Evolutionary conservation across 2,113 vertebrate genomes (phyloP).

Genomic region (Mastomys coucha): DNA sequence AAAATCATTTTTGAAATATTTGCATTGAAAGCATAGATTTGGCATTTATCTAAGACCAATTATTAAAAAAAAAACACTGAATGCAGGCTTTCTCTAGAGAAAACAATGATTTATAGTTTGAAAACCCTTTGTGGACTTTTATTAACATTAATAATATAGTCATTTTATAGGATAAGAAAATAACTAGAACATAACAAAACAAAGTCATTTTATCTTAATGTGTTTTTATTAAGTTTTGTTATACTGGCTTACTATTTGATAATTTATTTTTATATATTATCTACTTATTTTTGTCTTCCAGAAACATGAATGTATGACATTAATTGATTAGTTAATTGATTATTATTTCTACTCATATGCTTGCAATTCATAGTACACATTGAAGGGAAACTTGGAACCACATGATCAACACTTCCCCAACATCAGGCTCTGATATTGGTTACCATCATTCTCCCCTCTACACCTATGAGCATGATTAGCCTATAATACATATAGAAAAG

Average conservation of each 20-base stretch:
- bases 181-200: not conserved
- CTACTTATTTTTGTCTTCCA: not conserved
- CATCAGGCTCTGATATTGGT: too few relatives aligned
- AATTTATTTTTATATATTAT: not conserved
- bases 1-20: not conserved
- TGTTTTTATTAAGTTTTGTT: not conserved
- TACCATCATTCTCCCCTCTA: too few relatives aligned
- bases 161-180: not conserved
- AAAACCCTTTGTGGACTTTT: not conserved
- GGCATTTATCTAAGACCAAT: not conserved
- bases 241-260: not conserved
- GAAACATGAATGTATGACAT: not conserved
- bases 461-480: not conserved
- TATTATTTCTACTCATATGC: not conserved
- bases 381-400: not conserved
- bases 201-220: not conserved
- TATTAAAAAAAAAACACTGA: not conserved
- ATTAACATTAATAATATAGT: not conserved
- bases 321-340: not conserved
- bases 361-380: not conserved
- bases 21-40: not conserved
- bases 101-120: not conserved
- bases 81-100: not conserved
- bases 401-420: not conserved
- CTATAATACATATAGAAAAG: not conserved